These are phyloP conservation scores for Lasioglossum leucozonium DNA, from an alignment of 2,888 invertebrate species.

Conservation along the genomic window DNA sequence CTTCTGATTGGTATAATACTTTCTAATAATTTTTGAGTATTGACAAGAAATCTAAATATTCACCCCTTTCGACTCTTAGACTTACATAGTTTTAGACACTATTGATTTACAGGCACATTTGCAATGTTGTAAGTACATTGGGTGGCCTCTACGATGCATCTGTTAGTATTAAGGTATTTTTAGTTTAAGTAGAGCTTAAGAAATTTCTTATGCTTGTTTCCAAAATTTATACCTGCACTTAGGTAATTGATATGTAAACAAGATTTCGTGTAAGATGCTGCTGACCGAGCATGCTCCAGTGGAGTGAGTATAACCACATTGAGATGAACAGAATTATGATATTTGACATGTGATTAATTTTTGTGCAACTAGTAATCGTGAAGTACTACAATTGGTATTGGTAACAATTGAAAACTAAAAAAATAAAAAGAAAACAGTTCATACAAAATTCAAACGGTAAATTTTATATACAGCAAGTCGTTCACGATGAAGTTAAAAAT, in stretches of 20 bases:
- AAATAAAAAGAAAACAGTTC: constrained; percentile 18
- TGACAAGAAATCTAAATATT: constrained; percentile 73
- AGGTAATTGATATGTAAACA: constrained; percentile 82
- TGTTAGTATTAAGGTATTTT: constrained; percentile 75
- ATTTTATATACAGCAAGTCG: constrained; percentile 8
- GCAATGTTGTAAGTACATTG: constrained; percentile 84
- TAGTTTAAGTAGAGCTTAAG: constrained; percentile 74
- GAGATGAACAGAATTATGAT: constrained; percentile 74
- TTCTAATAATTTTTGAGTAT: constrained; percentile 78
- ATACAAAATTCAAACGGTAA: constrained; percentile 28
- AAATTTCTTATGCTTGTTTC: constrained; percentile 76
- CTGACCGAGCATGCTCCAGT: constrained; percentile 78
- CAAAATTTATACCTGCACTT: constrained; percentile 81
- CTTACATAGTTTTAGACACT: constrained; percentile 73
- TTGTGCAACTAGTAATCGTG: constrained; percentile 78
- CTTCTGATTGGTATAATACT: constrained; percentile 81
- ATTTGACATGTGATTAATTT: constrained; percentile 68
- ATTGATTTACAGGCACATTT: constrained; percentile 78
- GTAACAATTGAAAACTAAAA: constrained; percentile 39
- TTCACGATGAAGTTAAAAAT: constrained; percentile 13
- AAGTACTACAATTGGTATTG: constrained; percentile 25
- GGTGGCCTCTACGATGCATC: constrained; percentile 79
- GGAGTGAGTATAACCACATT: constrained; percentile 80
- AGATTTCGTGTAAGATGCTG: constrained; percentile 80
- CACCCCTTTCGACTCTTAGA: constrained; percentile 72